Base-by-base conservation (phyloP, 2,888 invertebrate genomes). In the Tetramorium bicarinatum region DNA sequence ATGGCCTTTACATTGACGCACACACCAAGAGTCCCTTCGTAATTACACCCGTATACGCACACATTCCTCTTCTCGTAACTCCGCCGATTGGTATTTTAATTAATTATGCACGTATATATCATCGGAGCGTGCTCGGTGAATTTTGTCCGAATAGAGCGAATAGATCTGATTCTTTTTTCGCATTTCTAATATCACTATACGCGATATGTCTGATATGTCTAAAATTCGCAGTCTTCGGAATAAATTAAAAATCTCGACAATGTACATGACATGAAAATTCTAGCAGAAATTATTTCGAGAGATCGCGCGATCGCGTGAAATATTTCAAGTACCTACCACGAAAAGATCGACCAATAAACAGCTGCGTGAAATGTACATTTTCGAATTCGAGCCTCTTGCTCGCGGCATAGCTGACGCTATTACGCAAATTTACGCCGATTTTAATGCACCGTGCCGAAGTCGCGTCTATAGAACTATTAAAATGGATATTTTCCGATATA, bases 71-170 rank as follows among this genome's bases (percentile, higher is more conserved):
- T 41, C 61, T 62, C 64, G 62, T 62, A 18, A 11, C 13, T 61
- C n/a, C 15, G 15, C 13, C 71, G 25, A 59, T 38, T 71, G 47
- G 79, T 80, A 80, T 71, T 71, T 80, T 80, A 80, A 80, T 80
- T 80, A 80, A 71, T 71, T 71, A 59, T 59, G 71, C 59, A 25
- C 7, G 71, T 79, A 71, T 59, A 56, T 79, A 71, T 59, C 71
- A 56, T 29, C 44, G 69, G 3, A 13, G 18, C 56, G 18, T 34
- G 44, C 15, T 49, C 34, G 47, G 34, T 34, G 47, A 71, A 71
- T 59, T 38, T 47, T 47, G 9, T 15, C 3, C 59, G 21, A 71
- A 47, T 25, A 29, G 34, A 71, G 9, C 8, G 47, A 38, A 62
- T 15, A 41, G 25, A 18, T 6, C 11, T 47, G 1, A 9, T 62